These are phyloP conservation scores for Eledone cirrhosa DNA, from an alignment of 2,888 invertebrate species.

Conservation along the genomic window DNA sequence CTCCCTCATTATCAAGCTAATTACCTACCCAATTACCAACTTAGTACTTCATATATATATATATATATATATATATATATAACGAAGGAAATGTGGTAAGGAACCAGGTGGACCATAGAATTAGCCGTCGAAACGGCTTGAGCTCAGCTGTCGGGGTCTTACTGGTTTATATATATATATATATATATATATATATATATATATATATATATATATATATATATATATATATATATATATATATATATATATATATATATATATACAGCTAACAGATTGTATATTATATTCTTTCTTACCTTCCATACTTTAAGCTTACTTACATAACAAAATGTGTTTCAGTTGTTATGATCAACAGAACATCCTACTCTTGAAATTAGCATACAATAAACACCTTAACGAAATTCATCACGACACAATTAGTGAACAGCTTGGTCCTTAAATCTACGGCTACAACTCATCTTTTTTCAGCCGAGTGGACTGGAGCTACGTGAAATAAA, in stretches of 20 bases:
- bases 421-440: too few species aligned
- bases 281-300: background rate
- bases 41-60: background rate
- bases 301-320: background rate
- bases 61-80: slow-evolving; percentile 6
- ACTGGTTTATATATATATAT: background rate
- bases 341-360: too few species aligned
- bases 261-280: background rate
- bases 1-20: background rate
- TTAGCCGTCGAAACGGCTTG: too few species aligned
- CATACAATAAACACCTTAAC: too few species aligned
- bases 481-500: too few species aligned
- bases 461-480: too few species aligned
- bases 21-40: background rate
- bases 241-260: slow-evolving; percentile 13
- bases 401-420: too few species aligned
- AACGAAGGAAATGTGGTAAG: too few species aligned
- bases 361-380: too few species aligned
- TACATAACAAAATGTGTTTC: background rate
- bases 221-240: slow-evolving; percentile 13
- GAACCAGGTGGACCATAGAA: too few species aligned
- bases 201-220: slow-evolving; percentile 16
- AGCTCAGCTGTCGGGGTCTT: background rate
- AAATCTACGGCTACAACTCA: too few species aligned
- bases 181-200: background rate